A percentile compares a stretch with the other conserved stretches of the same genome.
phyloP scores from a whole-genome alignment of 1,140 invertebrate species.

The Cydia pomonella region DNA sequence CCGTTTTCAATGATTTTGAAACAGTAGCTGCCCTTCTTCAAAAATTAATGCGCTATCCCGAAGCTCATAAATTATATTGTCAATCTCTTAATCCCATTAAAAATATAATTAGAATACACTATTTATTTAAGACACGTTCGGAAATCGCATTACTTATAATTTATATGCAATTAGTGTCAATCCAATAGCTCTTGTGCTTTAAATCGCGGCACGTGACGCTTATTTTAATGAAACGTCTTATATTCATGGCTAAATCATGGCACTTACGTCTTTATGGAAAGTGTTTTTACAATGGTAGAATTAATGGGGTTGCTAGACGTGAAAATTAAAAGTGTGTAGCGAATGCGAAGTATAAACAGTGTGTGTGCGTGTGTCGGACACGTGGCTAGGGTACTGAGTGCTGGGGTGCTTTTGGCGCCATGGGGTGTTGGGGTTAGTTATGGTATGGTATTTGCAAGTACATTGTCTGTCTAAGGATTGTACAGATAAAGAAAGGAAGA shows the following conservation, averaged over 20 bases:
- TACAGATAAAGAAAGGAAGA: background rate
- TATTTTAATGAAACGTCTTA: background rate
- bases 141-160: constrained; percentile 38
- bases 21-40: too few species aligned
- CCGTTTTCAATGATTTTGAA: too few species aligned
- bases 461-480: background rate
- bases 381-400: constrained; percentile 37
- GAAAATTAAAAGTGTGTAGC: constrained; percentile 25
- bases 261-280: background rate
- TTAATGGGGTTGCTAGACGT: background rate
- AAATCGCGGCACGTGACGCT: constrained; percentile 39
- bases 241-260: background rate
- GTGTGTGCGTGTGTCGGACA: constrained; percentile 37
- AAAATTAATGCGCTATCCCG: background rate
- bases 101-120: constrained; percentile 2
- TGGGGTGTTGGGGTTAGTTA: background rate
- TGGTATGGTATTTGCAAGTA: background rate
- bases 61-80: background rate
- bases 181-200: constrained; percentile 33
- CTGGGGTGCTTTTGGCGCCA: background rate
- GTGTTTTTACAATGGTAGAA: background rate
- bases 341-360: constrained; percentile 39
- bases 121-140: background rate
- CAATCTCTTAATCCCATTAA: constrained; percentile 3
- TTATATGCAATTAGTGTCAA: constrained; percentile 48